Evolutionary conservation across 2,797 vertebrate species (phyloP), one percentile per base, ranked within the genome.

Genomic region (Rhyacichthys aspro): DNA sequence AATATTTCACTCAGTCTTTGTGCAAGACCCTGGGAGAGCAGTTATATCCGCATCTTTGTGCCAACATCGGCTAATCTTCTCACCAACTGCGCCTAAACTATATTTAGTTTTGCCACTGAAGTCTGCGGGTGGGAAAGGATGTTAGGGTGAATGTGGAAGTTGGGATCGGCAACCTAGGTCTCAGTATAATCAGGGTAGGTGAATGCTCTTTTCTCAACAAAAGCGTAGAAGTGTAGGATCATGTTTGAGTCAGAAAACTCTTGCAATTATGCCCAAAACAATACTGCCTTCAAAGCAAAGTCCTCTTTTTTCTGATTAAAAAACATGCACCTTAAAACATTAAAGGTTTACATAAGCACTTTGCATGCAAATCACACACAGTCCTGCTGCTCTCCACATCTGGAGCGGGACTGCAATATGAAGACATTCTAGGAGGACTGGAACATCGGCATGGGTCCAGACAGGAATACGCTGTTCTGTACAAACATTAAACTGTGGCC

Each of bases 31-130:
- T 56, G 32, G 80, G n/a, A n/a, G n/a, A n/a, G n/a, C n/a, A 32
- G 63, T 58, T 55, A 71, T 75, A 79, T 76, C 65, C 61, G 55
- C 61, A 62, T 47, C 33, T 62, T 43, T 43, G 32, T 76, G 81
- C 82, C 84, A 86, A 63, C 53, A 73, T 15, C 63, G 53, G 62
- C 82, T 81, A 69, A 63, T 55, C 50, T 63, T 54, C 41, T 65
- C 41, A 60, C 50, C 43, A 70, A 79, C 48, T 46, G 45, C 52
- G 59, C 67, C 67, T 33, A 72, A 76, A 70, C 79, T 82, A 81
- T 73, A 70, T 79, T 75, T 71, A 72, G 72, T 53, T 17, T 65
- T 14, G 37, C 63, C 61, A 12, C 46, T 15, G 44, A 34, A 18
- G 18, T 32, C 0, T 46, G 16, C 0, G 8, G 49, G 64, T 3